phyloP scores from a whole-genome alignment of 2,113 vertebrate species.

The Cebidichthys violaceus region DNA sequence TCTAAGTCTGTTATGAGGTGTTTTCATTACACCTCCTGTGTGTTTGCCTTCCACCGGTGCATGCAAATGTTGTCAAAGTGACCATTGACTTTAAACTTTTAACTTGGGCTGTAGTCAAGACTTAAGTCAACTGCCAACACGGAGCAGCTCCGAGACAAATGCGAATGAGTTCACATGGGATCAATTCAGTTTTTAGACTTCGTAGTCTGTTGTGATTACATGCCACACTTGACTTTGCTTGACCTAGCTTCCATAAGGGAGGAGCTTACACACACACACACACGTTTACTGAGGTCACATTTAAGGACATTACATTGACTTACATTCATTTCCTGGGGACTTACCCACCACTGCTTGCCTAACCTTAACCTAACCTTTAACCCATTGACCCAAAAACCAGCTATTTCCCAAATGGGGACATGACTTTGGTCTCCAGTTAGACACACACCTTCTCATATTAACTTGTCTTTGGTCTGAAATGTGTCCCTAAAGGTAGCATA shows the following conservation, averaged over 20 bases:
- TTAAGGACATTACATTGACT: too few species aligned
- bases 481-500: too few species aligned
- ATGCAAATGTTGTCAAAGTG: neutral
- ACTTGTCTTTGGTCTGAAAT: too few species aligned
- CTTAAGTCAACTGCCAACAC: neutral
- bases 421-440: too few species aligned
- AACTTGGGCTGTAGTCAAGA: neutral
- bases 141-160: neutral
- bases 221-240: neutral
- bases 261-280: neutral
- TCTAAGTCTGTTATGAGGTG: slow-evolving; percentile 5
- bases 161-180: neutral
- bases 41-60: neutral
- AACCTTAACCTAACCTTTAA: too few species aligned
- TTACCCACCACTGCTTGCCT: too few species aligned
- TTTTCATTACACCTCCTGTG: neutral
- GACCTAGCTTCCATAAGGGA: neutral
- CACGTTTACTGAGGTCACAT: too few species aligned
- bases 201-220: neutral
- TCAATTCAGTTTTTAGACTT: neutral
- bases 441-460: too few species aligned
- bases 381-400: too few species aligned
- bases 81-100: neutral
- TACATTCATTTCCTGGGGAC: too few species aligned
- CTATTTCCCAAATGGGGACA: too few species aligned